Base-by-base conservation (phyloP, 2,888 invertebrate species). In the Halictus quadricinctus region DNA sequence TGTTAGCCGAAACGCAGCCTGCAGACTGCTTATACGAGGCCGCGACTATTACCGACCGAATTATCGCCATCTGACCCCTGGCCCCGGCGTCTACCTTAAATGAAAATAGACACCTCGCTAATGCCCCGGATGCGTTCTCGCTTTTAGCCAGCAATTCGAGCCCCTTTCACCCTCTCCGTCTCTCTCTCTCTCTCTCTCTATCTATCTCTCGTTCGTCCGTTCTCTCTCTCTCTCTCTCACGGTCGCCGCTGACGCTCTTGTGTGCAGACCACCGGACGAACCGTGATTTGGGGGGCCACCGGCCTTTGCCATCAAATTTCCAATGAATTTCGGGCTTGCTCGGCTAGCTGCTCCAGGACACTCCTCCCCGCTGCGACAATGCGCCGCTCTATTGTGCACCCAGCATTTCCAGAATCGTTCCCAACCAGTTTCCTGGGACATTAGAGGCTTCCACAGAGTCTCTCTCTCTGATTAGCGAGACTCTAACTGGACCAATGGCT, bases 31-130 rank as follows among this genome's bases (percentile, higher is more conserved):
- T 88, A 77, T 81, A 88, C 87, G 81, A 77, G 54, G 79, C 83
- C 75, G 78, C 74, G 87, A 90, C 89, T 90, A 90, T 89, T 88
- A 87, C 83, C 86, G 83, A 82, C 82, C 90, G 83, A 90, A 90
- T 90, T 90, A 89, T 90, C 90, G 87, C 88, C 89, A 89, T 89
- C 85, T 88, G 86, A 89, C 86, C 84, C 89, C 83, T 84, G 76
- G 85, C 50, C 78, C 36, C 81, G 80, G 84, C 79, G 83, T 83
- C 88, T 83, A 76, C 78, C 86, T 90, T 86, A 87, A 90, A 90
- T 90, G 89, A 90, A 90, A 90, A 87, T 90, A 88, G 90, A 90
- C 89, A 87, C 84, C 88, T 85, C 84, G 76, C 85, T 90, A 88
- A 90, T 89, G 84, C 80, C 73, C 80, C 78, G 81, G 76, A 83